Base-by-base conservation (phyloP, 1,140 invertebrate species). In the Drosophila novamexicana region DNA sequence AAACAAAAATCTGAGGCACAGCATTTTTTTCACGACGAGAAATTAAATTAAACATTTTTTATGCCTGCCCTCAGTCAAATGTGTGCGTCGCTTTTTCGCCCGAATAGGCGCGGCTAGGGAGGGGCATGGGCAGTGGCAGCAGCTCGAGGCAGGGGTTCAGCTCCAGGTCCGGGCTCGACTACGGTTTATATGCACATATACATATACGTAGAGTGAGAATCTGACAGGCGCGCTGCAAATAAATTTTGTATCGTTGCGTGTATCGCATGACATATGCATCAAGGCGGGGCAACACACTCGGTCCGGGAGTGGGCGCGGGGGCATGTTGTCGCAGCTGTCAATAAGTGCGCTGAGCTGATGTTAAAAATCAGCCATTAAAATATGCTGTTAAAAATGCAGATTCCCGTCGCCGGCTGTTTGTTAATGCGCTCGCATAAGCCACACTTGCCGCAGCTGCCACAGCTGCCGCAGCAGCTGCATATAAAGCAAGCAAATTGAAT, bases 311-410 rank as follows among this genome's bases (percentile, higher is more conserved):
- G 18, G 32, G 37, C 16, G 34, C 9, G 14, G 58, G 62, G 66
- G 64, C 73, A 70, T 57, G 76, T 65, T 80, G 83, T 89, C 79
- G 66, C 83, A 88, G 83, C 83, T 88, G 83, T 88, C 83, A 88
- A 88, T 88, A 88, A 88, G 83, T 88, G 79, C 79, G 84, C 77
- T 57, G 84, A 75, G 84, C 81, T 77, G 79, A 89, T 80, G 79
- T 83, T 88, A 88, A 88, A 88, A 89, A 88, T 89, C 83, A 82
- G 84, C 79, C 84, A 88, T 88, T 88, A 88, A 88, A 88, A 88
- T 88, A 83, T 86, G 83, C 76, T 83, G 83, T 88, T 86, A 88
- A 86, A 86, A 88, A 83, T 83, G 79, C 83, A 86, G 83, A 86
- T 77, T 54, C 59, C 68, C 64, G 40, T 39, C 73, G 62, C 47